Conservation (phyloP, 2,113 vertebrate genomes). For the Calidris pugnax region DNA sequence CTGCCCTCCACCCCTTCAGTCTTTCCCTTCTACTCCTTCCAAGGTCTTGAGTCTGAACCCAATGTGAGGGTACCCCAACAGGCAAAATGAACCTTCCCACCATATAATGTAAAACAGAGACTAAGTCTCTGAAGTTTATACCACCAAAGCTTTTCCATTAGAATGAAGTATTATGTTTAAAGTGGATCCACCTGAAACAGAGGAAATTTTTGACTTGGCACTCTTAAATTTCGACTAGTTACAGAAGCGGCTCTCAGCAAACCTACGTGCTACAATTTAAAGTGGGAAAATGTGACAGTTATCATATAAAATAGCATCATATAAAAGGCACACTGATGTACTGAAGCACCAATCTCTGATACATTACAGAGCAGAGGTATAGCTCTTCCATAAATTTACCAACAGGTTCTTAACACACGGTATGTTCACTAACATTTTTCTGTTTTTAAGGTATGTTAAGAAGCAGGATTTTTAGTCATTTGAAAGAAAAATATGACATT, state of each 20-base stretch:
- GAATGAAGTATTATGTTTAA: background rate
- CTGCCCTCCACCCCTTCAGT: background rate
- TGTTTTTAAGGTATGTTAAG: background rate
- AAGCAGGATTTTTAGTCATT: background rate
- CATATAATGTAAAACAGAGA: background rate
- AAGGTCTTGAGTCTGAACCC: background rate
- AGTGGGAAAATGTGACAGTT: background rate
- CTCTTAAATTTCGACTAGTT: background rate
- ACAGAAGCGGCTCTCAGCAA: background rate
- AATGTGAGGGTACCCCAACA: background rate
- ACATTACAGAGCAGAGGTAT: background rate
- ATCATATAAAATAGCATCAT: rapidly evolving
- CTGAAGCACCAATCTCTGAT: background rate
- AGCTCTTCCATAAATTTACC: background rate
- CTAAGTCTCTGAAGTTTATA: background rate
- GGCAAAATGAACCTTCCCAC: background rate
- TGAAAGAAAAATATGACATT: background rate
- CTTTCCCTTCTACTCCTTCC: background rate
- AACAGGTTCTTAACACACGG: background rate
- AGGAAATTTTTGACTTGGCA: background rate
- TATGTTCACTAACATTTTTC: background rate
- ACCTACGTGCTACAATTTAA: background rate
- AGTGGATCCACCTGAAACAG: background rate
- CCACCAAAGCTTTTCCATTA: background rate
- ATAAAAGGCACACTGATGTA: background rate